phyloP scores from a whole-genome alignment of 2,113 vertebrate species.

The Camelus dromedarius region DNA sequence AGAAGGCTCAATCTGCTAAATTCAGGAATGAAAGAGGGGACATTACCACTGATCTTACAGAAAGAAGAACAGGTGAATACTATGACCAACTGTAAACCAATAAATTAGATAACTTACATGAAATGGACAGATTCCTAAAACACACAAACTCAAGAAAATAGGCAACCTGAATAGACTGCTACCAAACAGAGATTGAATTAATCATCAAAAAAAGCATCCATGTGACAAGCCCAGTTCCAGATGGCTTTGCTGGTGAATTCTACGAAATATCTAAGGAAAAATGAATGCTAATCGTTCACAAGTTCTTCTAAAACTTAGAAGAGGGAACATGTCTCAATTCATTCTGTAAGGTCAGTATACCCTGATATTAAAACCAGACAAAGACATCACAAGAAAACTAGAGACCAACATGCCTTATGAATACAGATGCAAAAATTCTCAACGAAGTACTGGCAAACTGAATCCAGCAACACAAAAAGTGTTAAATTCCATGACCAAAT shows the following conservation, averaged over 20 bases:
- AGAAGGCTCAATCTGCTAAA: not conserved
- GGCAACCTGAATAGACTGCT: not conserved
- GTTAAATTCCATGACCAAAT: not conserved
- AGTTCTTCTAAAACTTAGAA: not conserved
- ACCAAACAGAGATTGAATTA: not conserved
- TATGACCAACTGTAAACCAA: not conserved
- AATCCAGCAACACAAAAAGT: not conserved
- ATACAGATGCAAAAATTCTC: not conserved
- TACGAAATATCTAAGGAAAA: slow-evolving; percentile 18
- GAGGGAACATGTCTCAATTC: not conserved
- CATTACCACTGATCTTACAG: not conserved
- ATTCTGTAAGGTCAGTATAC: not conserved
- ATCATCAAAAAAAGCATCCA: not conserved
- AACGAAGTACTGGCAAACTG: slow-evolving; percentile 3
- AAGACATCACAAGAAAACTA: not conserved
- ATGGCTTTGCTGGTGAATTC: not conserved
- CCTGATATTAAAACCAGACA: not conserved
- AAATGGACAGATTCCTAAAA: not conserved
- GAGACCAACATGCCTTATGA: not conserved
- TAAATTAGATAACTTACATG: not conserved
- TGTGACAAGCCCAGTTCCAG: not conserved
- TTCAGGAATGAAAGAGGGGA: not conserved
- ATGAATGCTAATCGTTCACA: not conserved
- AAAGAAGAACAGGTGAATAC: not conserved
- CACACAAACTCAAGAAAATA: not conserved